These are phyloP conservation scores for Diaphora mendica DNA, from an alignment of 2,888 invertebrate species.

Conservation along the genomic window DNA sequence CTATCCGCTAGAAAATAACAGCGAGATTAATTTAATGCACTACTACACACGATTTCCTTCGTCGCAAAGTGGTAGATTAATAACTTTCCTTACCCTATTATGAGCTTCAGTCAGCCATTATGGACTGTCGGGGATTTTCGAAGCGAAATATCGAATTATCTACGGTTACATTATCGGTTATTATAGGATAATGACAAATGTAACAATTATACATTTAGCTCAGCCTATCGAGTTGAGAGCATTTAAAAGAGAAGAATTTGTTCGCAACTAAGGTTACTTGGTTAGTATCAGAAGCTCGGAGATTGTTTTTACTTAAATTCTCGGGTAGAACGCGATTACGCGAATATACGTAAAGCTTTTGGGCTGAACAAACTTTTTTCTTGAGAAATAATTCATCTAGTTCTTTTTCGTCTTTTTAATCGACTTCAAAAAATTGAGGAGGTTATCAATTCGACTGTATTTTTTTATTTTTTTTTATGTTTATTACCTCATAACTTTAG, in stretches of 20 bases:
- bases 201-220: background rate
- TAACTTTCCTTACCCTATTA: constrained; percentile 64
- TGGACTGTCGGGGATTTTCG: constrained; percentile 1
- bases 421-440: no score
- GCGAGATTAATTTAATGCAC: constrained; percentile 66
- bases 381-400: no score
- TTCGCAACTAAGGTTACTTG: background rate
- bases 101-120: constrained; percentile 26
- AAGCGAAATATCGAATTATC: constrained; percentile 1
- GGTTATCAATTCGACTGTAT: no score
- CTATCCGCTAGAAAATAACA: constrained; percentile 50
- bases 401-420: background rate
- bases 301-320: background rate
- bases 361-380: no score
- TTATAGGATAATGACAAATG: background rate
- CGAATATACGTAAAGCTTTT: background rate
- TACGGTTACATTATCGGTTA: constrained; percentile 3
- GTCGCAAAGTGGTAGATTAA: constrained; percentile 58
- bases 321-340: background rate
- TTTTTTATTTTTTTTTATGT: no score
- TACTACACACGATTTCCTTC: constrained; percentile 68
- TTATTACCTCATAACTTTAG: no score
- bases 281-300: background rate
- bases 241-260: background rate
- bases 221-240: background rate